These are phyloP conservation scores for Lamellibrachia satsuma DNA, from an alignment of 2,888 invertebrate genomes.

Conservation along the genomic window DNA sequence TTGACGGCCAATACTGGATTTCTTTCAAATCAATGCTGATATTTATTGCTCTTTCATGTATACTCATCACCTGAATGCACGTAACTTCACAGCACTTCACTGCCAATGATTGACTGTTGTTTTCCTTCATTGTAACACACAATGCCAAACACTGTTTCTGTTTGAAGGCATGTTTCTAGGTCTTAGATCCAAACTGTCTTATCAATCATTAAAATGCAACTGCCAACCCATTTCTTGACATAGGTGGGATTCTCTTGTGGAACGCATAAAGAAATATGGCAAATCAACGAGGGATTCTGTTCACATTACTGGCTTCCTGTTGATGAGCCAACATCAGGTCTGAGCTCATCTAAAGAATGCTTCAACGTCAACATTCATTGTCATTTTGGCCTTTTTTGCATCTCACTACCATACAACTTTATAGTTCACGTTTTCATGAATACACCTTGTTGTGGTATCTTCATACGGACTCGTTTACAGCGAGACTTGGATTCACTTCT, in stretches of 20 bases:
- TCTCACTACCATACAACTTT: no score
- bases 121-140: no score
- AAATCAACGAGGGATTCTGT: neutral
- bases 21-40: neutral
- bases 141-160: no score
- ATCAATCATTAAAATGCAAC: no score
- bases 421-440: no score
- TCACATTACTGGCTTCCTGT: neutral
- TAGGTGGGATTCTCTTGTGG: neutral
- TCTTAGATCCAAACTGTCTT: no score
- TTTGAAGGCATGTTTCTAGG: no score
- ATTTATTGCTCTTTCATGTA: neutral
- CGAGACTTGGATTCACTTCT: no score
- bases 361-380: neutral
- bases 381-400: no score
- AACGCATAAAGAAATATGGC: neutral
- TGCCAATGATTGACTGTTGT: neutral
- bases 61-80: neutral
- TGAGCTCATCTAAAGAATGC: neutral
- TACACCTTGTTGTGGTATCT: no score
- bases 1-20: neutral
- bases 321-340: neutral
- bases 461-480: no score
- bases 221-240: no score
- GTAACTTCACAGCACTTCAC: neutral